phyloP scores from a whole-genome alignment of 2,888 invertebrate species.

The Lasioglossum morio region DNA sequence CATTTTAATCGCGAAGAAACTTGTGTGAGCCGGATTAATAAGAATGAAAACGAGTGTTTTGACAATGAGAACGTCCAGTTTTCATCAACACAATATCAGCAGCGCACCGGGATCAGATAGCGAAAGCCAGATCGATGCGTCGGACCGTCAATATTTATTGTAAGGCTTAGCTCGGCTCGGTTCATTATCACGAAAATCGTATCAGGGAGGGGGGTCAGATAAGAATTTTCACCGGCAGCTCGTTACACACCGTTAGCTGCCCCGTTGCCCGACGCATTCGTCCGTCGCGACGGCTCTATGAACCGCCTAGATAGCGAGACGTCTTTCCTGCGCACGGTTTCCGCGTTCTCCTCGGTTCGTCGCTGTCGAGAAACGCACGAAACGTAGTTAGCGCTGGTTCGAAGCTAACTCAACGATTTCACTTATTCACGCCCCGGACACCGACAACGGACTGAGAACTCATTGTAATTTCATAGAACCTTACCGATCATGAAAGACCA shows the following conservation, averaged over 20 bases:
- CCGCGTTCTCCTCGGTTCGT: constrained; percentile 23
- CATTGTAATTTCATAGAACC: neutral
- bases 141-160: constrained; percentile 10
- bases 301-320: constrained; percentile 14
- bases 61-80: neutral
- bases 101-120: neutral
- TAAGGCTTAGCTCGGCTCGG: neutral
- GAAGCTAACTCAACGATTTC: neutral
- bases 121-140: neutral
- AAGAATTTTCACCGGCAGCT: constrained; percentile 28
- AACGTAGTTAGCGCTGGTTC: constrained; percentile 4
- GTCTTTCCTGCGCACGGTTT: constrained; percentile 10
- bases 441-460: neutral
- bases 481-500: neutral
- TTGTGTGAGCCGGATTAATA: neutral
- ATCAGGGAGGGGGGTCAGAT: neutral
- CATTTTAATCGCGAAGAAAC: neutral
- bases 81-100: too few species aligned
- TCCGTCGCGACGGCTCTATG: constrained; percentile 1
- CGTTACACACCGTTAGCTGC: neutral
- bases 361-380: constrained; percentile 16
- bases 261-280: neutral
- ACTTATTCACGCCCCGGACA: neutral
- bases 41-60: neutral
- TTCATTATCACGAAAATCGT: constrained; percentile 16